Evolutionary conservation across 2,888 invertebrate genomes (phyloP).

Genomic region (Didymodactylos carnosus): DNA sequence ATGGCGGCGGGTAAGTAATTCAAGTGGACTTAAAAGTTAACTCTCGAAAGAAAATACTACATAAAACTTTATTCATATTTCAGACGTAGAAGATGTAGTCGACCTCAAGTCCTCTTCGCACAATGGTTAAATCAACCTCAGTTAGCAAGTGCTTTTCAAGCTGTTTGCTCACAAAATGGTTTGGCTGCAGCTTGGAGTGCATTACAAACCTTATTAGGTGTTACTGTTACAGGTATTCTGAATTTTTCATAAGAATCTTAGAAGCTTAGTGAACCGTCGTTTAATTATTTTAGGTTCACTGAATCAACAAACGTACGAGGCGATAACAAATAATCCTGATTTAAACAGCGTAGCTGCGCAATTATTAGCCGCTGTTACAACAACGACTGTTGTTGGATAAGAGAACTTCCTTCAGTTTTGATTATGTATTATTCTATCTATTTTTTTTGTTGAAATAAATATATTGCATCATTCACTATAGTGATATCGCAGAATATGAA

Average conservation of each 20-base stretch:
- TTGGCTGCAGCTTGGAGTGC: neutral
- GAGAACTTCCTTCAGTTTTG: no score
- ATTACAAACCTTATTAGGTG: neutral
- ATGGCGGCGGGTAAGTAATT: neutral
- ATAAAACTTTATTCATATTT: neutral
- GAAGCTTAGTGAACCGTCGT: no score
- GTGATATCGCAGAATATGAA: no score
- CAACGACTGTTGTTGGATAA: no score
- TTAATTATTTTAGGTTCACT: neutral
- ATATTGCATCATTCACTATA: no score
- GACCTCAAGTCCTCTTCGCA: neutral
- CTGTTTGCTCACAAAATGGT: neutral
- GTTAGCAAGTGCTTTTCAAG: neutral
- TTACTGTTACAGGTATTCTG: neutral
- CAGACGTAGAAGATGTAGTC: neutral
- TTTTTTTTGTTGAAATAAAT: no score
- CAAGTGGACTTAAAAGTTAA: no score
- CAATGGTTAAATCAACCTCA: neutral
- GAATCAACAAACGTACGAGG: neutral
- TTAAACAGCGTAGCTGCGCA: no score
- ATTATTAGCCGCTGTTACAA: no score
- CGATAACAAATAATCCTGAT: neutral
- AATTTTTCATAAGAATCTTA: neutral
- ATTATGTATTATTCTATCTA: no score
- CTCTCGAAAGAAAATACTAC: no score